A percentile compares a stretch with the other conserved stretches of the same genome.
phyloP scores from a whole-genome alignment of 2,113 vertebrate species.

The Cyphomyrus plagiostoma region DNA sequence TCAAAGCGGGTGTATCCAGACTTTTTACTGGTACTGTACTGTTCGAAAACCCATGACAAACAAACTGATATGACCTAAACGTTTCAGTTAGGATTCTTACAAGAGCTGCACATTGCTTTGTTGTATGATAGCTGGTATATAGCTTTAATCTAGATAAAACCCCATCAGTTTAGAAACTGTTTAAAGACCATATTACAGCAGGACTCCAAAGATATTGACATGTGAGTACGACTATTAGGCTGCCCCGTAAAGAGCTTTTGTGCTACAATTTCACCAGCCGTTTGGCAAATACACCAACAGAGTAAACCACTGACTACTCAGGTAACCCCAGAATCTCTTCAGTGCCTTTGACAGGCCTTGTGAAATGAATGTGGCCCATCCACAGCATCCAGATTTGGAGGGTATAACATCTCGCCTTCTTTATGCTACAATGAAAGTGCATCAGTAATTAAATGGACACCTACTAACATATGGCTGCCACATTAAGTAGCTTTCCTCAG shows the following conservation, averaged over 20 bases:
- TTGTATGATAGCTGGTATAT: neutral
- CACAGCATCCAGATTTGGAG: neutral
- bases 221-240: neutral
- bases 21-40: neutral
- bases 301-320: neutral
- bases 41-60: neutral
- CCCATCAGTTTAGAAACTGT: neutral
- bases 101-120: neutral
- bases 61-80: neutral
- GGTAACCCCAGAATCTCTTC: neutral
- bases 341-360: neutral
- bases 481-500: neutral
- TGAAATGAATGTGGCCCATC: neutral
- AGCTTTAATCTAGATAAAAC: neutral
- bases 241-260: neutral
- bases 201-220: neutral
- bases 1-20: neutral
- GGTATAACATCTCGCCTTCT: neutral
- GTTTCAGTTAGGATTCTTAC: neutral
- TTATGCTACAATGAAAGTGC: neutral
- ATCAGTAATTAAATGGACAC: neutral
- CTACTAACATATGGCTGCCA: neutral
- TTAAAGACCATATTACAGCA: neutral
- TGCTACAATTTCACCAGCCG: neutral
- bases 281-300: neutral